A percentile compares a stretch with the other conserved stretches of the same genome.
phyloP scores from a whole-genome alignment of 64 coral and sea anemone genomes.

The Montipora efflorescens region DNA sequence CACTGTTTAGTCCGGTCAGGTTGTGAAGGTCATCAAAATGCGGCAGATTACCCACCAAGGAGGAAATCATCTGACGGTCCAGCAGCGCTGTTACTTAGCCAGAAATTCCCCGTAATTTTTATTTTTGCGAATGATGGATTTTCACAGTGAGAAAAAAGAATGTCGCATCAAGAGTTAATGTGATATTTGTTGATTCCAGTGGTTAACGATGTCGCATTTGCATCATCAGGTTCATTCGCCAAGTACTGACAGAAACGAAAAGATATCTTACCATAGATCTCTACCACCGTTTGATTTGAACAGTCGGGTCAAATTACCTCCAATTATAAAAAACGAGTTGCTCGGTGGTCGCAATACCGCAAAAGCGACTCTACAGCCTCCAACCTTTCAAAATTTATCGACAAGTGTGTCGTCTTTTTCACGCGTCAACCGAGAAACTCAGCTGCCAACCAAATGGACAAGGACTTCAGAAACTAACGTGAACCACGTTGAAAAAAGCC shows the following conservation, averaged over 20 bases:
- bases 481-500: constrained; percentile 42
- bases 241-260: not conserved
- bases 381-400: not conserved
- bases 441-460: not conserved
- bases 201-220: not conserved
- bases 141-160: not conserved
- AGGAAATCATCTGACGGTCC: not conserved
- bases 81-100: not conserved
- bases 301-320: constrained; percentile 68
- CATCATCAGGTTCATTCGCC: not conserved
- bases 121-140: not conserved
- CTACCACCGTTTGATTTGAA: constrained; percentile 50
- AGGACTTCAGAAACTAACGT: not conserved
- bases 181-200: not conserved
- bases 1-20: not conserved
- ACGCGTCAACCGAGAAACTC: not conserved
- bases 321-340: constrained; percentile 64
- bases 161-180: not conserved
- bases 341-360: not conserved
- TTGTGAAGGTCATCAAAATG: constrained; percentile 20
- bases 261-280: not conserved
- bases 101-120: not conserved
- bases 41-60: not conserved
- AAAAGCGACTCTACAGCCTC: not conserved
- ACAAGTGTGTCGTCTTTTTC: constrained; percentile 13